Evolutionary conservation across 2,888 invertebrate genomes (phyloP), one percentile per base, ranked within the genome.

Genomic region (Standfussiana lucernea): DNA sequence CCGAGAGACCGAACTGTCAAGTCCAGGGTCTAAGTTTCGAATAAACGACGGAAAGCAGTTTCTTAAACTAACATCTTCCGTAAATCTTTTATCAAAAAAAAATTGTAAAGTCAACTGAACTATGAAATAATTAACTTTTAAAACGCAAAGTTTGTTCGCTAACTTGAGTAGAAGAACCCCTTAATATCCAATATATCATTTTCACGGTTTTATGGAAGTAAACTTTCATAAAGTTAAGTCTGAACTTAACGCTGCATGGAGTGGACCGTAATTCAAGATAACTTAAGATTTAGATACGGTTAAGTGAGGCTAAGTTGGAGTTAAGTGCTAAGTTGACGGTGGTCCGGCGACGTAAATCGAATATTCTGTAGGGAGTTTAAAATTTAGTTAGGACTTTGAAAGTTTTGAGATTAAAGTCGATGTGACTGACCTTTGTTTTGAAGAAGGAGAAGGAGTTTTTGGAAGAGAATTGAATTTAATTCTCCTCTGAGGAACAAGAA

Each of bases 251-350:
- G 91, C 91, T 93, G 92, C 93, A 93, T 91, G 91, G 90, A 90
- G 90, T 90, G 89, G 90, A 85, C 91, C 91, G 91, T 93, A 92
- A 92, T 91, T 94, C 91, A 91, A 92, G 92, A 94, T 92, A 93
- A 94, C 92, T 94, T 93, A 92, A 94, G 93, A 94, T 95, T 95
- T 93, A 93, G 93, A 90, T 91, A 91, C 90, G 91, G 92, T 92
- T 93, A 93, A 94, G 93, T 93, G 90, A 91, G 90, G 92, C 89
- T 92, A 94, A 94, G 92, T 93, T 93, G 88, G 90, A 93, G 90
- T 93, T 93, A 93, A 94, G 94, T 93, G 94, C 92, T 90, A 92
- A 94, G 93, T 94, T 93, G 84, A 75, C 88, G 86, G 84, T 78
- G 86, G 89, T 89, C 89, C 89, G 62, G 86, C 71, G 79, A 78